These are phyloP conservation scores for Anthoscopus minutus DNA, from an alignment of 2,113 vertebrate genomes.

Conservation along the genomic window DNA sequence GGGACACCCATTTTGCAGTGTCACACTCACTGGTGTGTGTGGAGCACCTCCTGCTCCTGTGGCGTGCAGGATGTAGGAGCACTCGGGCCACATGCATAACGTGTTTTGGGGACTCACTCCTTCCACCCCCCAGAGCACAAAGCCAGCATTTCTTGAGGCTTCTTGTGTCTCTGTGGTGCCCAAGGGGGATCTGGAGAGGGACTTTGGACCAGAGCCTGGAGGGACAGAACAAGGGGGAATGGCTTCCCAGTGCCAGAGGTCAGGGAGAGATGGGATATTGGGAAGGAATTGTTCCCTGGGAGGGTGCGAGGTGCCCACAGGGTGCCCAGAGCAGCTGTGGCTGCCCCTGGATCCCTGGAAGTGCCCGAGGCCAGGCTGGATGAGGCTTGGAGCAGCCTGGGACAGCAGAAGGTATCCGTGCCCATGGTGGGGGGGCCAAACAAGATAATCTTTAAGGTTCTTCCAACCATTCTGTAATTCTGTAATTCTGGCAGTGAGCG, in stretches of 20 bases:
- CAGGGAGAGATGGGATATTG: accelerated
- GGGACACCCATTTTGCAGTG: neutral
- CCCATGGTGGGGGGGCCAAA: neutral
- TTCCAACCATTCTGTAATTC: neutral
- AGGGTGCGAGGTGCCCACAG: neutral
- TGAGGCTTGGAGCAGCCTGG: neutral
- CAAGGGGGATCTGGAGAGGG: neutral
- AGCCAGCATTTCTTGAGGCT: accelerated
- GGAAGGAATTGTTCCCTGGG: neutral
- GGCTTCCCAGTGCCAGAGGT: neutral
- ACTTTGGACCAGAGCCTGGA: neutral
- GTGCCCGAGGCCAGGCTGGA: neutral
- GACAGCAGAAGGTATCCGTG: accelerated
- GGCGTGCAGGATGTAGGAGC: neutral
- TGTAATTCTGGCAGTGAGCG: accelerated
- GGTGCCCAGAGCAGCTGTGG: neutral
- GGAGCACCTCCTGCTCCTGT: neutral
- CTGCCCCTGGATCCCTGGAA: neutral
- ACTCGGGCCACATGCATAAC: accelerated
- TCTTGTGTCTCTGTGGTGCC: neutral
- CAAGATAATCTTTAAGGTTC: neutral
- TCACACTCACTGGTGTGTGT: accelerated
- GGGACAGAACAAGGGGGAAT: neutral
- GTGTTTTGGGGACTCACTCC: neutral
- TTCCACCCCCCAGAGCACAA: neutral